Evolutionary conservation across 2,888 invertebrate species (phyloP), one percentile per base, ranked within the genome.

Genomic region (Dasypolia templi): DNA sequence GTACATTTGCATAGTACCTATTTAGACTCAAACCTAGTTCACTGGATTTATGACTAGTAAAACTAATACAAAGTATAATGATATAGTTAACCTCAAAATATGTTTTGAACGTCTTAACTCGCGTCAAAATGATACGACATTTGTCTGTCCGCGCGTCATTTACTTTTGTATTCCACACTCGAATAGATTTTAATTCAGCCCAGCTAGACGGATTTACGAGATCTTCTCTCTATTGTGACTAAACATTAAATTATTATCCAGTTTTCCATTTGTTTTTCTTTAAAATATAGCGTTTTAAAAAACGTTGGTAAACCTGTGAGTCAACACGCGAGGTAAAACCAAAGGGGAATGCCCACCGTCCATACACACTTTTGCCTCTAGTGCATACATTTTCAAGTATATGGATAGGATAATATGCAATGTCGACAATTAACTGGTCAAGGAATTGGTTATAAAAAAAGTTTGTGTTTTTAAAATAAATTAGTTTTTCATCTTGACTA

Each of bases 161-260:
- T 85, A 82, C 80, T 86, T 87, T 82, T 56, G 81, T 91, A 90
- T 91, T 89, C 91, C 89, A 88, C 84, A 89, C 88, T 89, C 86
- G 87, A 89, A 91, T 91, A 88, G 89, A 88, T 90, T 92, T 93
- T 94, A 93, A 93, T 93, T 92, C 90, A 77, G 83, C 81, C 77
- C 73, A 68, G 75, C 79, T 19, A 79, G 94, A 95, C 93, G 92
- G 94, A 95, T 95, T 95, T 95, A 95, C 89, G 87, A 85, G 55
- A 73, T 58, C 44, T 78, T 84, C 76, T 56, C 81, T 89, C 93
- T 91, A 95, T 95, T 95, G 95, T 95, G 92, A 91, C 91, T 88
- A 89, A 90, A 89, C 88, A 89, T 91, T 90, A 91, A 90, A 92
- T 92, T 91, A 92, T 92, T 89, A 89, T 89, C 87, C 72, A 69